A percentile compares a stretch with the other conserved stretches of the same genome.
phyloP scores from a whole-genome alignment of 2,113 vertebrate genomes.

The Carollia perspicillata region DNA sequence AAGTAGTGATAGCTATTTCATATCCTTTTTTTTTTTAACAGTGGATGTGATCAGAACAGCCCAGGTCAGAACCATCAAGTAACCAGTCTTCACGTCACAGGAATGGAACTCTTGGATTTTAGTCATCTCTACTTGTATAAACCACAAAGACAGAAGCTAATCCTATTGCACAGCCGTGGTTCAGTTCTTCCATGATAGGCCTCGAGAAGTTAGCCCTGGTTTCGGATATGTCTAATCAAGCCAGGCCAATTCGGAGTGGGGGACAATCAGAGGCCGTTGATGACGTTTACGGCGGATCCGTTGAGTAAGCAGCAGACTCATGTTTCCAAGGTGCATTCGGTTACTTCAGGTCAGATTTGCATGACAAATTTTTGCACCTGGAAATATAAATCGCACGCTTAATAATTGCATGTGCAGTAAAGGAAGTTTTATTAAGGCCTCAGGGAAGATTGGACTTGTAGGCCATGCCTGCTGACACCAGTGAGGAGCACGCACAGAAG shows the following conservation, averaged over 20 bases:
- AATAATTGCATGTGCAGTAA: neutral
- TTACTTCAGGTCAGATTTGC: constrained; percentile 53
- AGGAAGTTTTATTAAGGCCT: constrained; percentile 25
- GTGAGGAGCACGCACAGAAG: fast-evolving
- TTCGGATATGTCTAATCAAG: neutral
- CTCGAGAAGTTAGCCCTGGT: neutral
- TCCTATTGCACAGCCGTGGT: neutral
- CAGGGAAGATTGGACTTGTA: neutral
- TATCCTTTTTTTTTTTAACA: neutral
- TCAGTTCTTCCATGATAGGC: neutral
- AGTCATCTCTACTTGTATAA: neutral
- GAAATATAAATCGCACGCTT: constrained; percentile 50
- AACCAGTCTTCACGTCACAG: neutral
- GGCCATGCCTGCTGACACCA: neutral
- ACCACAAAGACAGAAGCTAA: neutral
- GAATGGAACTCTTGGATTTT: neutral
- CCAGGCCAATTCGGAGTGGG: neutral
- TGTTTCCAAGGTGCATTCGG: neutral
- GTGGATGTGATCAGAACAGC: neutral
- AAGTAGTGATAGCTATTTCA: neutral
- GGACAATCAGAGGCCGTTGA: neutral
- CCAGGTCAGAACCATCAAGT: neutral
- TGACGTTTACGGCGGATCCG: neutral
- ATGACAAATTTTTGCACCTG: constrained; percentile 51
- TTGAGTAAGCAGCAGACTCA: neutral